Conservation (phyloP, 2,113 vertebrate genomes). For the Pristiophorus japonicus region DNA sequence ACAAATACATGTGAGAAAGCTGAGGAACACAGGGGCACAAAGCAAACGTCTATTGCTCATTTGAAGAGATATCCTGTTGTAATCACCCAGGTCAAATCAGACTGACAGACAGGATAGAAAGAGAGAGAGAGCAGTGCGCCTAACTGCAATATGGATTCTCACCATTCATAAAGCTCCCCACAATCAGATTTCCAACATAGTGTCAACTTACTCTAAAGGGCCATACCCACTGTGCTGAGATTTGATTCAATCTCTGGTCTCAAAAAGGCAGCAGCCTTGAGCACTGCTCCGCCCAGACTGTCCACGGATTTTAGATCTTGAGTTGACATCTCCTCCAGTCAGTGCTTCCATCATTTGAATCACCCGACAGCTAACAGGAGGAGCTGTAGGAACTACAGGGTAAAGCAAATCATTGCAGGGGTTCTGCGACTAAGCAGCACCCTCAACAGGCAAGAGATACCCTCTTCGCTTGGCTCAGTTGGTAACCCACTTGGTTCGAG, state of each 20-base stretch:
- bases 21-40: conserved; percentile 7
- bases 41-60: neutral
- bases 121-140: neutral
- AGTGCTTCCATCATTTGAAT: neutral
- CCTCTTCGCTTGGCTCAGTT: neutral
- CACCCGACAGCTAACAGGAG: neutral
- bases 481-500: neutral
- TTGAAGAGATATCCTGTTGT: conserved; percentile 34
- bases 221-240: neutral
- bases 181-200: neutral
- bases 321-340: neutral
- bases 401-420: neutral
- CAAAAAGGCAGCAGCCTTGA: neutral
- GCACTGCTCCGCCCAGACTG: neutral
- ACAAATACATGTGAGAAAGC: conserved; percentile 29
- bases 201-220: neutral
- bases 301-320: neutral
- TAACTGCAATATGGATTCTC: neutral
- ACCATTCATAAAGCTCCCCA: neutral
- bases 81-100: neutral
- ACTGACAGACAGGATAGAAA: too few relatives aligned
- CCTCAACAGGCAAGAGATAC: neutral
- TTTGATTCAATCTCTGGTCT: neutral
- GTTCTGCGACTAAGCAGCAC: neutral
- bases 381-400: neutral